These are phyloP conservation scores for Paramormyrops hopkinsi DNA, from an alignment of 2,797 vertebrate genomes.

Conservation along the genomic window DNA sequence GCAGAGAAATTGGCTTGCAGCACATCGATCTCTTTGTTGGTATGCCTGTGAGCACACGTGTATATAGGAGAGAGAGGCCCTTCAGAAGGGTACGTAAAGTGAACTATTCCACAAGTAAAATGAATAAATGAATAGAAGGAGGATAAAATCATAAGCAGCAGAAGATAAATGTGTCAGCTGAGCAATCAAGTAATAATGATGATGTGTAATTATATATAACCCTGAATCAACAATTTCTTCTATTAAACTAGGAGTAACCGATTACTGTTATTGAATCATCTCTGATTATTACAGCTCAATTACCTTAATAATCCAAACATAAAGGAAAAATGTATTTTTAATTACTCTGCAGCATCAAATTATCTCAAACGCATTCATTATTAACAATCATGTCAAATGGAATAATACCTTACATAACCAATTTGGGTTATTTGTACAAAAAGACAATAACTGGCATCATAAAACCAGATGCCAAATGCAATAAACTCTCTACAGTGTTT, in stretches of 20 bases:
- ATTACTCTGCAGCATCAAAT: not conserved
- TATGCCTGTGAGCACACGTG: not conserved
- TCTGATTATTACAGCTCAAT: not conserved
- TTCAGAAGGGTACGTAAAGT: not conserved
- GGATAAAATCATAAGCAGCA: not conserved
- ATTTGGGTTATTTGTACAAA: not conserved
- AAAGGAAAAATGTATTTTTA: not conserved
- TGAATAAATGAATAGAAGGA: not conserved
- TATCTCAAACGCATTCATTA: conserved; percentile 6
- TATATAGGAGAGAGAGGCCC: not conserved
- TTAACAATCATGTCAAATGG: not conserved
- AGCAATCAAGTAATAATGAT: not conserved
- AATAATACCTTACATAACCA: not conserved
- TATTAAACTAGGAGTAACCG: not conserved
- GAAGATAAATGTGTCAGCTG: not conserved
- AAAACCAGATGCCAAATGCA: conserved; percentile 12
- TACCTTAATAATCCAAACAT: not conserved
- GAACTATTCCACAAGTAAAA: not conserved
- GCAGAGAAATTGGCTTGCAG: not conserved
- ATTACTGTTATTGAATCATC: not conserved
- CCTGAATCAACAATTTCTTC: not conserved
- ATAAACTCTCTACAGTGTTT: not conserved
- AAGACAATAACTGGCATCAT: conserved; percentile 30
- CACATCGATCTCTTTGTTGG: conserved; percentile 1
- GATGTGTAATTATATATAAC: not conserved